Evolutionary conservation across 1,140 invertebrate species (phyloP).

Genomic region (Akabosia matsudoensis): DNA sequence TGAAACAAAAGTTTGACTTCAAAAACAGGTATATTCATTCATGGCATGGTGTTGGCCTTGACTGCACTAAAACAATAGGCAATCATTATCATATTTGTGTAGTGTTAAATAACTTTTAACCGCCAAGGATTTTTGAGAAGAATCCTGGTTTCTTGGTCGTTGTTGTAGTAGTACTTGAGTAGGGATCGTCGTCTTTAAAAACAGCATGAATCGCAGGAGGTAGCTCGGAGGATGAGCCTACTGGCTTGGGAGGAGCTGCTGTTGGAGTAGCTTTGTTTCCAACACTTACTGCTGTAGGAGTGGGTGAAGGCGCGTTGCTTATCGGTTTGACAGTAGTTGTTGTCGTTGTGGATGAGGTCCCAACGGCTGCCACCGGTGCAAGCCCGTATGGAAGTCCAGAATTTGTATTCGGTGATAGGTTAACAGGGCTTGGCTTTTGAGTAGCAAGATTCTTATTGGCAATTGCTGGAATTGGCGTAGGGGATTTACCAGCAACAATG

Average conservation of each 20-base stretch:
- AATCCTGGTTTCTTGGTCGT: constrained; percentile 20
- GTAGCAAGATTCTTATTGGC: not conserved
- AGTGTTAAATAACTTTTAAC: not conserved
- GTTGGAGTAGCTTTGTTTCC: not conserved
- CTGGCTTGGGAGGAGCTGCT: not conserved
- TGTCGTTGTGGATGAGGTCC: not conserved
- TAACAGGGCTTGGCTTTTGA: not conserved
- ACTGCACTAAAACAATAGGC: too few species aligned
- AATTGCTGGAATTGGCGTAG: not conserved
- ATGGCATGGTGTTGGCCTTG: too few species aligned
- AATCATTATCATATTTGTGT: too few species aligned
- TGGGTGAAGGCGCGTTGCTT: not conserved
- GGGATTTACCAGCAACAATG: not conserved
- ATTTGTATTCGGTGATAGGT: not conserved
- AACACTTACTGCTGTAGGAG: not conserved
- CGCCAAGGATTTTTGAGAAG: constrained; percentile 9
- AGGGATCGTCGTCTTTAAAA: constrained; percentile 13
- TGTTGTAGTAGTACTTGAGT: constrained; percentile 15
- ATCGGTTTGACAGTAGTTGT: not conserved
- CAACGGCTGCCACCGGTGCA: not conserved
- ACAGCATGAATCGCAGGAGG: constrained; percentile 6
- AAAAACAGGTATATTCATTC: too few species aligned
- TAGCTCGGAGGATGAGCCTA: not conserved
- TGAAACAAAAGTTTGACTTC: too few species aligned
- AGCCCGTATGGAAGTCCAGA: not conserved